Evolutionary conservation across 2,888 invertebrate genomes (phyloP).

Genomic region (Lypha dubia): DNA sequence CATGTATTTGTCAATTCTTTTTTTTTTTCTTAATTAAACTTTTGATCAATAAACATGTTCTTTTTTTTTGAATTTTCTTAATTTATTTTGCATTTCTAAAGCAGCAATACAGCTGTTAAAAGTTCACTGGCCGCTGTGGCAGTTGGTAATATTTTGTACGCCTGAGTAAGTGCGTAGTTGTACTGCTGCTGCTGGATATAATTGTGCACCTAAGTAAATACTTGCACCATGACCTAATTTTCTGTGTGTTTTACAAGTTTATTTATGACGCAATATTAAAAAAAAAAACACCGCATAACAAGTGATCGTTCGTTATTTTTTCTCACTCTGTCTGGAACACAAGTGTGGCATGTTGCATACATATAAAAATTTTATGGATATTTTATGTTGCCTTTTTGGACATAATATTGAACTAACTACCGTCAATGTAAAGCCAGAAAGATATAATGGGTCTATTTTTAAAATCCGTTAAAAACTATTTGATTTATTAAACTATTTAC

Average conservation of each 20-base stretch:
- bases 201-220: slow-evolving; percentile 55
- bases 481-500: too few relatives aligned
- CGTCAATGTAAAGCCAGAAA: slow-evolving; percentile 14
- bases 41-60: slow-evolving; percentile 70
- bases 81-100: slow-evolving; percentile 30
- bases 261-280: slow-evolving; percentile 55
- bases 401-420: slow-evolving; percentile 4
- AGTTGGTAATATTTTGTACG: neutral
- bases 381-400: slow-evolving; percentile 51
- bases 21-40: slow-evolving; percentile 71
- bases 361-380: slow-evolving; percentile 48
- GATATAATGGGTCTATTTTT: too few relatives aligned
- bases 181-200: neutral
- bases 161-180: neutral
- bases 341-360: slow-evolving; percentile 54
- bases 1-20: slow-evolving; percentile 48
- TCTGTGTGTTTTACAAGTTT: slow-evolving; percentile 58
- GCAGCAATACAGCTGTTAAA: slow-evolving; percentile 34
- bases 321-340: neutral
- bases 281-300: slow-evolving; percentile 27
- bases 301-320: slow-evolving; percentile 54
- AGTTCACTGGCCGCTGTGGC: neutral
- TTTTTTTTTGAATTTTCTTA: slow-evolving; percentile 41
- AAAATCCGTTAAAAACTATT: too few relatives aligned
- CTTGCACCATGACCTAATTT: slow-evolving; percentile 70